A percentile compares a stretch with the other conserved stretches of the same genome.
Evolutionary conservation across 2,113 vertebrate species (phyloP).

Genomic region (Tinamus guttatus): DNA sequence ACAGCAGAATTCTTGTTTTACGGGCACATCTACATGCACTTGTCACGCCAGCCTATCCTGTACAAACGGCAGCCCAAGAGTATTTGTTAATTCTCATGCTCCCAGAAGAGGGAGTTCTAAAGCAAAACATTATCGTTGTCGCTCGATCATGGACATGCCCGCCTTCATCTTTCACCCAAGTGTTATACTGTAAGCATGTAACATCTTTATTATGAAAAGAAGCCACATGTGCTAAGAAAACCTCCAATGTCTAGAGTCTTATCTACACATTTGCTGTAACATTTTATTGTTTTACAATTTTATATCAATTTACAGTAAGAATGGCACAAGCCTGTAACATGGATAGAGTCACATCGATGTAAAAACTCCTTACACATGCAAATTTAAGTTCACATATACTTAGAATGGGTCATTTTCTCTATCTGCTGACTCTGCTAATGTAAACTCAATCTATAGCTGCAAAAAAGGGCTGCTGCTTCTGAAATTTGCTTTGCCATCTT

Average conservation of each 20-base stretch:
- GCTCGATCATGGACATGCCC: neutral
- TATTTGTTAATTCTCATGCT: neutral
- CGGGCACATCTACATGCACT: neutral
- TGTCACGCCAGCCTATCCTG: neutral
- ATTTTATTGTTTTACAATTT: neutral
- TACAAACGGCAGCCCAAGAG: neutral
- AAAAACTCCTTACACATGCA: neutral
- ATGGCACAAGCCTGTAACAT: neutral
- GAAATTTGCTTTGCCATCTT: neutral
- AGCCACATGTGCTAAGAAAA: neutral
- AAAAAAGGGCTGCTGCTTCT: neutral
- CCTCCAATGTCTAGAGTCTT: neutral
- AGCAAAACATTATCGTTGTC: neutral
- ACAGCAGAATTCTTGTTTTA: neutral
- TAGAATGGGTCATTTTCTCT: neutral
- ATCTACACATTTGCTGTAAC: neutral
- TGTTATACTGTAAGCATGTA: neutral
- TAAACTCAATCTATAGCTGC: neutral
- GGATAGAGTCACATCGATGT: neutral
- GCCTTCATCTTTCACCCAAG: neutral
- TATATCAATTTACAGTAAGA: neutral
- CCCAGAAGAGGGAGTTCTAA: conserved; percentile 63
- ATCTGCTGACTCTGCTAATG: no score
- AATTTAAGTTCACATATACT: neutral
- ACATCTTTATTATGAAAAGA: neutral